These are phyloP conservation scores for Chrysochloris asiatica DNA, from an alignment of 2,113 vertebrate species.

Conservation along the genomic window DNA sequence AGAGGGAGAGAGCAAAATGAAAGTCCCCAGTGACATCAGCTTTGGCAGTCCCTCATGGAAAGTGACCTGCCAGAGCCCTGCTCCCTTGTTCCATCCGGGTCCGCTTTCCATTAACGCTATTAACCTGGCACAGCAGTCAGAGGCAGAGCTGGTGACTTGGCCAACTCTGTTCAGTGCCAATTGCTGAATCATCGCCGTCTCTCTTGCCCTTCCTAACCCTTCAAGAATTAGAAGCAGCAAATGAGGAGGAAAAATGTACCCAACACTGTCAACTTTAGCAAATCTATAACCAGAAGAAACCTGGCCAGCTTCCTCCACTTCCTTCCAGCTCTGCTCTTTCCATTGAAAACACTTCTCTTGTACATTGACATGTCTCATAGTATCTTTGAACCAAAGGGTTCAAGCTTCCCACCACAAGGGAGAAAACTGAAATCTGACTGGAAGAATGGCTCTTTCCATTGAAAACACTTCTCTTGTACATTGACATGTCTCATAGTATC, in stretches of 20 bases:
- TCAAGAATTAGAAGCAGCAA: slow-evolving; percentile 34
- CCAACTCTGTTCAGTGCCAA: background rate
- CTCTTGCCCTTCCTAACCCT: slow-evolving; percentile 35
- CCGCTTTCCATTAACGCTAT: slow-evolving; percentile 61
- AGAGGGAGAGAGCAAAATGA: background rate
- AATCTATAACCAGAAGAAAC: background rate
- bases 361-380: background rate
- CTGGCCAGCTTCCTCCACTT: background rate
- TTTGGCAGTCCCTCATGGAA: slow-evolving; percentile 68
- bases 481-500: background rate
- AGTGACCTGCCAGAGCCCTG: slow-evolving; percentile 49
- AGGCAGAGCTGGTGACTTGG: background rate
- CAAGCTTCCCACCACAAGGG: slow-evolving; percentile 24
- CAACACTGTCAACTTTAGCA: background rate
- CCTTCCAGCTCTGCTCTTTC: background rate
- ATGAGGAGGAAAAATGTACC: background rate
- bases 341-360: slow-evolving; percentile 1
- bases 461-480: background rate
- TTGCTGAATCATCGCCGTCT: slow-evolving; percentile 55
- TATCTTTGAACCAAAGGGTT: background rate
- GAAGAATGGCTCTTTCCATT: background rate
- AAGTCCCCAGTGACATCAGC: slow-evolving; percentile 61
- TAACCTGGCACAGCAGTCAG: background rate
- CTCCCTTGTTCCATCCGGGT: slow-evolving; percentile 1
- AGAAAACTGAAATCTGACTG: too few species aligned